Conservation (phyloP, 2,888 invertebrate genomes). For the Calameuta idolon region DNA sequence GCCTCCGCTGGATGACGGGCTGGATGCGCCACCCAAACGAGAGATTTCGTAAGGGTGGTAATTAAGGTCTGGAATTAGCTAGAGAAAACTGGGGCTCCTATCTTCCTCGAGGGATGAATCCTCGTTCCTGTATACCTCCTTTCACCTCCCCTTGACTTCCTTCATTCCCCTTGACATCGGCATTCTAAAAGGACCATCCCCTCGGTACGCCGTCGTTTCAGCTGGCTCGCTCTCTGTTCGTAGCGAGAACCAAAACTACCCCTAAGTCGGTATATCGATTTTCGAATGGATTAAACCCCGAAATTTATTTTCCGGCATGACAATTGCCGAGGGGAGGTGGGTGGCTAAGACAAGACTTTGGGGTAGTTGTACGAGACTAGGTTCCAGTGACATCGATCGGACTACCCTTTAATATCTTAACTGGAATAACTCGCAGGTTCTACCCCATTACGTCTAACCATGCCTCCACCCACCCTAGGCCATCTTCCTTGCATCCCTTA, state of each 20-base stretch:
- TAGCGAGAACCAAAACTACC: not conserved
- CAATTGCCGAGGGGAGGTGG: not conserved
- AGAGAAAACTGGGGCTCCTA: conserved; percentile 24
- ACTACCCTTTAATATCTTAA: conserved; percentile 50
- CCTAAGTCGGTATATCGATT: not conserved
- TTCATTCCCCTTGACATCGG: not conserved
- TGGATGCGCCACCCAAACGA: conserved; percentile 17
- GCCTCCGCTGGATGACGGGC: not conserved
- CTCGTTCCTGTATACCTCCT: not conserved
- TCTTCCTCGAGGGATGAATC: conserved; percentile 21
- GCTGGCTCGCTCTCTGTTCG: not conserved
- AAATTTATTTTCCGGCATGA: not conserved
- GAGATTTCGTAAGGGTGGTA: conserved; percentile 24
- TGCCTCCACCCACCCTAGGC: conserved; percentile 21
- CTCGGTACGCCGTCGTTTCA: not conserved
- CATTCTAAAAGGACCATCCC: not conserved
- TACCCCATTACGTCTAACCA: conserved; percentile 57
- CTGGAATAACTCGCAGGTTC: conserved; percentile 53
- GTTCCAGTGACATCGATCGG: conserved; percentile 36
- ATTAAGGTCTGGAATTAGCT: conserved; percentile 25
- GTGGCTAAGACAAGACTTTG: not conserved
- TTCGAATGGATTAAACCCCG: not conserved
- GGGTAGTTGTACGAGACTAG: conserved; percentile 22
- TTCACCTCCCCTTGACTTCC: not conserved
- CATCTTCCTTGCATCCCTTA: conserved; percentile 35